A percentile compares a stretch with the other conserved stretches of the same genome.
Conservation (phyloP, 1,140 invertebrate species). For the Sycophaga agraensis region DNA sequence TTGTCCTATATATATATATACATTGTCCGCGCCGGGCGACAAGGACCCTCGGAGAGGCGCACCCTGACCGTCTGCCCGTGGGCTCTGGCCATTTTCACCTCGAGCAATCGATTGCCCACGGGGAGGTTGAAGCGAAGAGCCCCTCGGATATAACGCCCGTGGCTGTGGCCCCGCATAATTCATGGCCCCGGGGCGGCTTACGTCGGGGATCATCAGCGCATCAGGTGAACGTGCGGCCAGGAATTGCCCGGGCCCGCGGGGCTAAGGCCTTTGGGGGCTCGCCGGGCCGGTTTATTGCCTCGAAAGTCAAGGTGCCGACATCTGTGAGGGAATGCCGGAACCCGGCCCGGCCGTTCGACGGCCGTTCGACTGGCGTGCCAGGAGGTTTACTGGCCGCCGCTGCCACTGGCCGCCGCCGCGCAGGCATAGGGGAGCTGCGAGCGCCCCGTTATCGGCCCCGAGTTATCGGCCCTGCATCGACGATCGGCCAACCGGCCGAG, state of each 20-base stretch:
- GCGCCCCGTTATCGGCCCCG: neutral
- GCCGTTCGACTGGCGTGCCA: slow-evolving; percentile 37
- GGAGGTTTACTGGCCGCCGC: no score
- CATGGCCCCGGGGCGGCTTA: neutral
- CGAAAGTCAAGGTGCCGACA: slow-evolving; percentile 54
- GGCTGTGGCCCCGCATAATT: neutral
- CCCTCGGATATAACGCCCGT: no score
- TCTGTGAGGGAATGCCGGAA: slow-evolving; percentile 51
- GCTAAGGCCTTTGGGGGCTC: no score
- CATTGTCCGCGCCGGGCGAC: no score
- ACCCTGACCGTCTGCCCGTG: no score
- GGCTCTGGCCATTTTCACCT: no score
- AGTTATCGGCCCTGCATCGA: slow-evolving; percentile 13
- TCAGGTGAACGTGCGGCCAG: neutral
- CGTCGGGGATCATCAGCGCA: neutral
- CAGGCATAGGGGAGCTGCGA: neutral
- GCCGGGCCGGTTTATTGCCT: no score
- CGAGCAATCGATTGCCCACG: no score
- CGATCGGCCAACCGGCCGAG: slow-evolving; percentile 49
- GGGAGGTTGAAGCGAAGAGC: no score
- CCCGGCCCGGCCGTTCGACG: slow-evolving; percentile 28
- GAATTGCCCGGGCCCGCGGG: neutral
- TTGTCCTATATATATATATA: no score
- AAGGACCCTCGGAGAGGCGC: no score
- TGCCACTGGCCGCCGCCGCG: neutral